Evolutionary conservation across 2,888 invertebrate genomes (phyloP), one percentile per base, ranked within the genome.

Genomic region (Sarcophaga variegata): DNA sequence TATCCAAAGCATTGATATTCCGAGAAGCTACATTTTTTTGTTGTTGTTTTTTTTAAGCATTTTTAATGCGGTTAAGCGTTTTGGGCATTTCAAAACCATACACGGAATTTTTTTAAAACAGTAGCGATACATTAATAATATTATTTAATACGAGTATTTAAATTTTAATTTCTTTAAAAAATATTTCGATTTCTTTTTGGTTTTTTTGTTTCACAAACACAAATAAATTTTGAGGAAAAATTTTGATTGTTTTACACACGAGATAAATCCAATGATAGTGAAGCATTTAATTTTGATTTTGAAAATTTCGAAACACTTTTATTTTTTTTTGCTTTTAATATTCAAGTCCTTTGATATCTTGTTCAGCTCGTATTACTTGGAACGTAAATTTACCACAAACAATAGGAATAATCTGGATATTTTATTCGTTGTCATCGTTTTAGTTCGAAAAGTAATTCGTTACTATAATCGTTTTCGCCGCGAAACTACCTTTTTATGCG

Each of bases 361-460:
- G 59, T 60, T 62, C 1, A 60, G 17, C 76, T 62, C 66, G 25
- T 54, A 37, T 64, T 76, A 54, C 2, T 67, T 45, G 49, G 45
- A 60, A 71, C 59, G 70, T 83, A 63, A 90, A 92, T 90, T 93
- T 93, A 93, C 93, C 93, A 91, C 90, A 89, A 93, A 88, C 88
- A 93, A 90, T 67, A 92, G 83, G 78, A 92, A 89, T 90, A 92
- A 88, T 91, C 90, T 92, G 90, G 90, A 84, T 90, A 90, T 88
- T 90, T 91, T 92, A 86, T 90, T 93, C 91, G 92, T 91, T 90
- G 90, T 91, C 93, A 92, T 92, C 91, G 91, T 90, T 91, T 90
- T 86, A 81, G 89, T 91, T 93, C 93, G 93, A 92, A 90, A 90
- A 88, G 72, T 90, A 88, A 89, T 90, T 93, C 92, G 93, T 93